Evolutionary conservation across 2,797 vertebrate genomes (phyloP).

Genomic region (Phrynocephalus guinanensis): DNA sequence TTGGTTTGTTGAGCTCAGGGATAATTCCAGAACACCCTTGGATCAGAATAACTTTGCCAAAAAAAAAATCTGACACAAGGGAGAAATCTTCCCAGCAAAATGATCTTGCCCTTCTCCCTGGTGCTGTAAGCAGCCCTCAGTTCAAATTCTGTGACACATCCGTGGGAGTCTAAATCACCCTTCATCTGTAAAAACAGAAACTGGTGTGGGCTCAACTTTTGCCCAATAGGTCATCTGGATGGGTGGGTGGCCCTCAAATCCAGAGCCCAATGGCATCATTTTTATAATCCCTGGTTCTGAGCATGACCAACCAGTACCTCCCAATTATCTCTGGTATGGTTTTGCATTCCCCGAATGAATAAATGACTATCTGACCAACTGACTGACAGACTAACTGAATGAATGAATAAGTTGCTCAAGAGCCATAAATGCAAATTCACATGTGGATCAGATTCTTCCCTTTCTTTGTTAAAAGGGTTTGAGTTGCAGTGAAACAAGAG

Average conservation of each 20-base stretch:
- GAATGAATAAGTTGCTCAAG: too few species aligned
- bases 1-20: too few species aligned
- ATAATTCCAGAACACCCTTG: too few species aligned
- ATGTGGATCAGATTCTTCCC: conserved; percentile 97
- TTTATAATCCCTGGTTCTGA: conserved; percentile 64
- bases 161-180: conserved; percentile 39
- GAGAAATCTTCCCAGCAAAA: neutral
- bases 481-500: conserved; percentile 80
- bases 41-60: too few species aligned
- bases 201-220: conserved; percentile 33
- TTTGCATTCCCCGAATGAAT: conserved; percentile 2
- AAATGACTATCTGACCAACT: too few species aligned
- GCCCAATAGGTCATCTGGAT: conserved; percentile 31
- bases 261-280: conserved; percentile 73
- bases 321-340: conserved; percentile 52
- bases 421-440: conserved; percentile 71
- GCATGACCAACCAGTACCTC: conserved; percentile 57
- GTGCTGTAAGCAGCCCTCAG: conserved; percentile 47
- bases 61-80: too few species aligned
- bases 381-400: neutral
- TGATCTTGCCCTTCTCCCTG: neutral
- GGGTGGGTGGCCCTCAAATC: conserved; percentile 62
- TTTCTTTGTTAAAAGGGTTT: conserved; percentile 99
- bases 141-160: conserved; percentile 47
- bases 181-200: conserved; percentile 44